Conservation (phyloP, 2,797 vertebrate genomes). For the Tadarida brasiliensis region DNA sequence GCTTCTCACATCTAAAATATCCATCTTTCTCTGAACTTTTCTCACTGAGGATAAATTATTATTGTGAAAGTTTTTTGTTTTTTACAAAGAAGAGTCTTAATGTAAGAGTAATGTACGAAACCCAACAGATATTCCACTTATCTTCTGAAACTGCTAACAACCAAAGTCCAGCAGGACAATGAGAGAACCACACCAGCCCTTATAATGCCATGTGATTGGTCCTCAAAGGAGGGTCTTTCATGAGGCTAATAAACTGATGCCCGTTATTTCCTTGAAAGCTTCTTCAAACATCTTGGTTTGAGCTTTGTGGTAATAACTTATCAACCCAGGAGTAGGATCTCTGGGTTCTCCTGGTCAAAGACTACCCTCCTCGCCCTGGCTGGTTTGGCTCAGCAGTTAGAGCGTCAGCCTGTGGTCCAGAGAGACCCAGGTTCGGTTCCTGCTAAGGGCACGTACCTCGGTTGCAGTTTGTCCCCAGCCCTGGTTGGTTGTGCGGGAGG, state of each 20-base stretch:
- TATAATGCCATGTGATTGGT: accelerated
- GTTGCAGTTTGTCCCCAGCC: too few species aligned
- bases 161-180: neutral
- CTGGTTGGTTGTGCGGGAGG: too few species aligned
- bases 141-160: neutral
- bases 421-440: too few species aligned
- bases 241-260: neutral
- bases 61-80: neutral
- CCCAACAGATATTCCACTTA: neutral
- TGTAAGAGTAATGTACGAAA: neutral
- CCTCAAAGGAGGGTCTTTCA: neutral
- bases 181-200: neutral
- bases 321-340: neutral
- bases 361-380: accelerated
- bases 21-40: neutral
- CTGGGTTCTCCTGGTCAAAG: neutral
- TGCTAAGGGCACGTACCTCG: too few species aligned
- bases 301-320: neutral
- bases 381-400: too few species aligned
- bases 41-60: neutral
- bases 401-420: too few species aligned
- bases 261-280: neutral
- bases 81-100: neutral
- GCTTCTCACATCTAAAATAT: constrained; percentile 33
- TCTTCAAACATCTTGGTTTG: neutral